Base-by-base conservation (phyloP, 1,140 invertebrate genomes). In the Caerostris darwini region DNA sequence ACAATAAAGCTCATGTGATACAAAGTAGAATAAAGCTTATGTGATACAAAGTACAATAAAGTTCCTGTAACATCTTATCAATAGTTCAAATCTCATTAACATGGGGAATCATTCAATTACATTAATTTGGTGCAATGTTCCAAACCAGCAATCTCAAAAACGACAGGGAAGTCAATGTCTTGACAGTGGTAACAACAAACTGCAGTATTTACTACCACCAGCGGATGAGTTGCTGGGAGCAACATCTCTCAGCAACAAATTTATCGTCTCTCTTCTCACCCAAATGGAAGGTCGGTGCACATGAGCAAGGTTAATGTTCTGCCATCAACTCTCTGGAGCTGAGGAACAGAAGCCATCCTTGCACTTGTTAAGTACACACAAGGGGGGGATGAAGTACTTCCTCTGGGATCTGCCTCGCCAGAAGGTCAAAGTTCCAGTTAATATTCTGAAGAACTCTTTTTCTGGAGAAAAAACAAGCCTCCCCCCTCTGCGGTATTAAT, bases 401-500 rank as follows among this genome's bases (percentile, higher is more conserved):
- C 88, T 90, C 12, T 59, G 50, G 54, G 88, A 19, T 19, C 53
- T 77, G 34, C 19, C 50, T 19, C 71, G 8, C 5, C 71, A 64
- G 53, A 19, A 77, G 88, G 88, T 90, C 67, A 71, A 71, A 90
- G 64, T 34, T 71, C 85, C 59, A 64, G 71, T 77, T 77, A 77
- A 77, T 77, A 77, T 50, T 61, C 59, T 57, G 34, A 50, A 53
- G 19, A 87, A 64, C 85, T 87, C 58, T 61, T 61, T 87, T 34
- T 54, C 54, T 58, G 14, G 50, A 14, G 54, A 61, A 71, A 69
- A 90, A 90, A 57, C 57, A 77, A 58, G 57, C 34, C 82, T 4
- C 12, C 85, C 88, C 88, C 88, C 67, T 50, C 34, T 5, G 54
- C 6, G 88, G 54, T 77, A 90, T 90, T 90, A 90, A 90, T 90